Base-by-base conservation (phyloP, 1,140 invertebrate genomes). In the Lycorma delicatula region DNA sequence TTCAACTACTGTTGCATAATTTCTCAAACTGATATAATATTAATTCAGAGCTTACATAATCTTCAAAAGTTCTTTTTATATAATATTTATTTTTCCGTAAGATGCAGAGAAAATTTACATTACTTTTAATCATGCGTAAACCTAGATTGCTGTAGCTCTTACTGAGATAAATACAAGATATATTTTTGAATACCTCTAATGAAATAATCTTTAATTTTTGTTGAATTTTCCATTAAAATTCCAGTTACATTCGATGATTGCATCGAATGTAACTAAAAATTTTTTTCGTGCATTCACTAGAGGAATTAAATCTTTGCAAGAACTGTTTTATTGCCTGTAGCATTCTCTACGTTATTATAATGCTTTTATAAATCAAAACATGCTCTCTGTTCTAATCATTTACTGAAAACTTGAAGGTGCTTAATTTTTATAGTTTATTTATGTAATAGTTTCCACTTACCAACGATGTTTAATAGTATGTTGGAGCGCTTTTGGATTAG, bases 141-240 rank as follows among this genome's bases (percentile, higher is more conserved):
- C 20, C 41, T 6, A 46, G 12, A 7, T 11, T 11, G 20, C 41
- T 20, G 16, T 46, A 46, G 20, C 41, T 46, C 16, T 46, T 12
- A 18, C 41, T 46, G 6, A 46, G 16, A 18, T 46, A 46, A 46
- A 46, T 16, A 46, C 41, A 46, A 16, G 41, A 46, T 46, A 46
- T 46, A 6, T 46, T 9, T 16, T 46, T 46, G 41, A 18, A 12
- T 12, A 46, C 41, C 41, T 46, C 41, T 46, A 16, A 18, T 46
- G 20, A 46, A 46, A 18, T 46, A 46, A 11, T 46, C 41, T 16
- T 46, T 46, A 46, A 46, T 46, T 46, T 46, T 46, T 9, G 12
- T 18, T 46, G 12, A 20, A n/a, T 46, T 16, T 46, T 46, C 41
- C 9, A 18, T 11, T 46, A 46, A 6, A 18, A 12, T n/a, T 7